Evolutionary conservation across 1,140 invertebrate species (phyloP), one percentile per base, ranked within the genome.

Genomic region (Chironomus striatipennis): DNA sequence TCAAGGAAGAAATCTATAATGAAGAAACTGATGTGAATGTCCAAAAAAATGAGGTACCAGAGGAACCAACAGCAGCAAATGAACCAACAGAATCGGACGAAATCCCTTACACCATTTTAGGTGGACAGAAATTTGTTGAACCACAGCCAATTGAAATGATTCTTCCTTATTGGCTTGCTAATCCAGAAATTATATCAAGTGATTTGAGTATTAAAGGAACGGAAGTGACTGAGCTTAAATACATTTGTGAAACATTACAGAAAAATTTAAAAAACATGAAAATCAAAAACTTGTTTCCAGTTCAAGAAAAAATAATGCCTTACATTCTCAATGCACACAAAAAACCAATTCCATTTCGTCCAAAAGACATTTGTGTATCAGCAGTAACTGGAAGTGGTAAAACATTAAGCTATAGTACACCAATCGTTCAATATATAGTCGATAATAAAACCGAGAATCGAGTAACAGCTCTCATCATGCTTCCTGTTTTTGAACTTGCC

Each of bases 351-450:
- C 81, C 85, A 1, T 86, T 88, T 76, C 88, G 91, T 82, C 90
- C 92, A 0, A 86, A 89, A 77, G 97, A 99, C 83, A 86, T 98
- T n/a, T 98, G 97, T 85, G 92, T 99, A 47, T 97, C 95, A 21
- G 95, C 97, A 65, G 96, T 97, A 20, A 99, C 98, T 15, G 98
- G 97, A 10, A 98, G 95, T 87, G 97, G 97, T 9, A 99, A 99
- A 86, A 99, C 97, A 0, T 83, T 99, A 73, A 90, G 95, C 6
- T 99, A 95, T 88, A 93, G 94, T 75, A 83, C 99, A 74, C 97
- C 97, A 12, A 90, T 98, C 73, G 85, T 99, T 73, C 93, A 98
- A 83, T 72, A 80, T 74, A 18, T 80, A 20, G 72, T 82, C 5
- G 73, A 75, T 6, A 77, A 79, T 12, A 80, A 83, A 4, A 80